Evolutionary conservation across 2,113 vertebrate species (phyloP).

Genomic region (Chunga burmeisteri): DNA sequence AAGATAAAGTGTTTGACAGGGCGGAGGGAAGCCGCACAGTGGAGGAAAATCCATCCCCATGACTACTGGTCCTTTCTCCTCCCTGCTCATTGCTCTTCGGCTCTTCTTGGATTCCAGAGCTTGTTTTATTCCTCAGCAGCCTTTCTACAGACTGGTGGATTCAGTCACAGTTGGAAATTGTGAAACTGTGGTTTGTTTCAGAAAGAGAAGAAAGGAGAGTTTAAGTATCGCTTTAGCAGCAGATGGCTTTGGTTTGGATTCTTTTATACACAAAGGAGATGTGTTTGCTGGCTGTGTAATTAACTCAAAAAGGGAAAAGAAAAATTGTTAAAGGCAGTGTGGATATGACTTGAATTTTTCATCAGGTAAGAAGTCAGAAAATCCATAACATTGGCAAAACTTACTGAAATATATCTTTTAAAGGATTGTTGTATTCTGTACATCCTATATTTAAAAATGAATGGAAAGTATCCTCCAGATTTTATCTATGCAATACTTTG

Average conservation of each 20-base stretch:
- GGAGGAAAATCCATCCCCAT: conserved; percentile 45
- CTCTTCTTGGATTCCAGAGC: conserved; percentile 50
- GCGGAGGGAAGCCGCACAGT: background rate
- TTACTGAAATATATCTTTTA: conserved; percentile 15
- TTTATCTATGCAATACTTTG: background rate
- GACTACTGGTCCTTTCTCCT: conserved; percentile 67
- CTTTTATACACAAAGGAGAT: conserved; percentile 1
- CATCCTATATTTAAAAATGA: background rate
- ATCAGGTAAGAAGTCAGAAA: conserved; percentile 66
- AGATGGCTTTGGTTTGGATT: conserved; percentile 2
- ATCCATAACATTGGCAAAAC: background rate
- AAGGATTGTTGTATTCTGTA: background rate
- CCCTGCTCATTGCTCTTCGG: conserved; percentile 22
- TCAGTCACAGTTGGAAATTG: background rate
- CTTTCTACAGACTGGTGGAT: background rate
- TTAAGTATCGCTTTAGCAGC: background rate
- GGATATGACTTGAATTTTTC: conserved; percentile 41
- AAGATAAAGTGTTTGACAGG: conserved; percentile 33
- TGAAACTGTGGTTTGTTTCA: background rate
- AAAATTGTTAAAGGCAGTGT: conserved; percentile 3
- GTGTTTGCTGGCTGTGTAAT: conserved; percentile 11
- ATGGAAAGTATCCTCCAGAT: background rate
- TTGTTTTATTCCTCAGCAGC: conserved; percentile 33
- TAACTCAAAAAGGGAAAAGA: conserved; percentile 14
- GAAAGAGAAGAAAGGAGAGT: conserved; percentile 26